Percentiles rank a stretch among this genome's conserved stretches.
These are phyloP conservation scores for Mugil cephalus DNA, from an alignment of 2,113 vertebrate genomes.

Conservation along the genomic window DNA sequence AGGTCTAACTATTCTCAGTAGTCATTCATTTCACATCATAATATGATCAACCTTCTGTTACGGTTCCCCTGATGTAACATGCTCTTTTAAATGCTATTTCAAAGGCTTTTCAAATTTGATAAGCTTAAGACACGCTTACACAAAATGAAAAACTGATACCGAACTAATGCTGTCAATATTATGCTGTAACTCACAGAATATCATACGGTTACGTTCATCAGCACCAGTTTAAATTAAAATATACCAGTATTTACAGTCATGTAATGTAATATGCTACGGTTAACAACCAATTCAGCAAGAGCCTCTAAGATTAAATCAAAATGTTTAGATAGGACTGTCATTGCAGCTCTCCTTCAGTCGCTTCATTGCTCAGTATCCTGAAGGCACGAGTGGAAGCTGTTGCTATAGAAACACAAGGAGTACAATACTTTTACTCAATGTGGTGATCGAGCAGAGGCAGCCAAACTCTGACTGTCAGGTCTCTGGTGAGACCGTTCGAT, in stretches of 20 bases:
- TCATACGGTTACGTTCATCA: background rate
- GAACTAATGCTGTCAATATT: no score
- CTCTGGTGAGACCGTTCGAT: slow-evolving; percentile 41
- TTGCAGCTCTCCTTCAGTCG: slow-evolving; percentile 39
- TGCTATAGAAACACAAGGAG: slow-evolving; percentile 80
- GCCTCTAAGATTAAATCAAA: slow-evolving; percentile 36
- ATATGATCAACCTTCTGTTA: background rate
- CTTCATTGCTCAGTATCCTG: slow-evolving; percentile 63
- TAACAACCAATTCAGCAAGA: slow-evolving; percentile 16
- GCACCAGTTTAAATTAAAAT: background rate
- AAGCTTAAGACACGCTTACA: no score
- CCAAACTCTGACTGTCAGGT: slow-evolving; percentile 62
- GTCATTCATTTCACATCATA: no score
- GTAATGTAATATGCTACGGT: background rate
- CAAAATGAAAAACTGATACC: background rate
- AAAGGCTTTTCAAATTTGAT: background rate
- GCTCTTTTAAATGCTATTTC: background rate
- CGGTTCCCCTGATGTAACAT: no score
- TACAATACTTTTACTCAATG: slow-evolving; percentile 72
- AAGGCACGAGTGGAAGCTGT: slow-evolving; percentile 74
- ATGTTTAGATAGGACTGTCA: slow-evolving; percentile 46
- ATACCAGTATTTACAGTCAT: background rate
- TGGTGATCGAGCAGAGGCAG: slow-evolving; percentile 61
- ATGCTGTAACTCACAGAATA: no score
- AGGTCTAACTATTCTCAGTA: no score